Base-by-base conservation (phyloP, 2,888 invertebrate species). In the Cynaeus angustus region DNA sequence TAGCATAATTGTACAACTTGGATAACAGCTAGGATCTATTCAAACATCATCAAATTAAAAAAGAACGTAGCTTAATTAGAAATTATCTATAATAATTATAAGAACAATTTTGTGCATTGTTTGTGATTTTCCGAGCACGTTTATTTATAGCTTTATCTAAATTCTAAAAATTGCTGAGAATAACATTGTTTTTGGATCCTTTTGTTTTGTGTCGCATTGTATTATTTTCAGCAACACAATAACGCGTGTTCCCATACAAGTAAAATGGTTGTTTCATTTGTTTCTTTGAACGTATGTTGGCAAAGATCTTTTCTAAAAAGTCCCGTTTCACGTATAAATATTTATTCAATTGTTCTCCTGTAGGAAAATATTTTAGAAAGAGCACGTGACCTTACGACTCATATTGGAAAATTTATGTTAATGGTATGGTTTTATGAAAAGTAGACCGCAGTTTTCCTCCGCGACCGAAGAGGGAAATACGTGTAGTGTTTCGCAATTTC, bases 381-480 rank as follows among this genome's bases (percentile, higher is more conserved):
- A 21, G 59, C 46, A 59, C 59, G 43, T 59, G 43, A 33, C 37
- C 16, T 33, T n/a, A 10, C 33, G 16, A 13, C 28, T 46, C 14
- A 59, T 43, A 45, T 43, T 45, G 30, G 28, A 59, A 59, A 45
- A 59, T 59, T 43, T 59, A 59, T 59, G 59, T 59, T 59, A 59
- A 59, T 59, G 46, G 59, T 30, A 21, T 9, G 14, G 21, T 45
- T 30, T 59, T 59, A 59, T 46, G 59, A 45, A 59, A 59, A 45
- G 59, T 59, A 59, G 46, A 33, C 12, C 14, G 28, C 26, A 30
- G 14, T 46, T 53, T 33, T 26, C 50, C 21, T 50, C 45, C 28
- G 45, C 45, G 45, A 30, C 33, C 37, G 53, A 13, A 30, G n/a
- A 53, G 37, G 37, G 28, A 28, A 46, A 14, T 30, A 45, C 45